Conservation (phyloP, 2,113 vertebrate species). For the Trichechus manatus region DNA sequence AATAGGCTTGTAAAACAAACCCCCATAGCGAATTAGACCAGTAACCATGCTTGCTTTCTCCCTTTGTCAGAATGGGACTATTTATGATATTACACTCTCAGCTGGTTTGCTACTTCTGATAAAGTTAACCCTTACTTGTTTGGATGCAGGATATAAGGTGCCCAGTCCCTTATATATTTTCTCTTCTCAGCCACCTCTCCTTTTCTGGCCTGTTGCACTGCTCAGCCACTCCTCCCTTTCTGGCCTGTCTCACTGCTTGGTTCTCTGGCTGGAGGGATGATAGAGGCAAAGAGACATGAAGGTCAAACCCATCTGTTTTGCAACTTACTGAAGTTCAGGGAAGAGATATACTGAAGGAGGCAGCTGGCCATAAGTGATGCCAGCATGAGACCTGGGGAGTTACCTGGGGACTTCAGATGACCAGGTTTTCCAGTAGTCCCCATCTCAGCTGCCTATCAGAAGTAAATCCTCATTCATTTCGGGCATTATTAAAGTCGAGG, state of each 20-base stretch:
- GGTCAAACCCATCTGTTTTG: not conserved
- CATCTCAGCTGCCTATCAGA: not conserved
- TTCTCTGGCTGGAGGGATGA: not conserved
- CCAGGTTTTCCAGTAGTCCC: not conserved
- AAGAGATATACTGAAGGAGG: not conserved
- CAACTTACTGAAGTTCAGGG: not conserved
- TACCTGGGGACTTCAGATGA: slow-evolving; percentile 16
- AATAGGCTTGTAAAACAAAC: not conserved
- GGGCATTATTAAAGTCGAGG: not conserved
- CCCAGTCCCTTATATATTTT: not conserved
- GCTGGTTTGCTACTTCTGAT: not conserved
- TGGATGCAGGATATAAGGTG: not conserved
- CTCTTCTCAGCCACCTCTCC: not conserved
- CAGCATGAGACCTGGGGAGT: not conserved
- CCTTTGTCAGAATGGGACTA: not conserved
- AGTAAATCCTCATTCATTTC: not conserved
- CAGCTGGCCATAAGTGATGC: not conserved
- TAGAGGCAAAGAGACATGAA: not conserved
- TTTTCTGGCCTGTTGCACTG: not conserved
- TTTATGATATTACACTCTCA: not conserved
- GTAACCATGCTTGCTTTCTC: not conserved
- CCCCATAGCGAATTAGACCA: not conserved
- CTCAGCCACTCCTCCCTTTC: not conserved
- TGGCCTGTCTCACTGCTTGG: not conserved
- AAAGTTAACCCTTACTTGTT: not conserved